phyloP scores from a whole-genome alignment of 2,113 vertebrate species.

The Uria aalge region DNA sequence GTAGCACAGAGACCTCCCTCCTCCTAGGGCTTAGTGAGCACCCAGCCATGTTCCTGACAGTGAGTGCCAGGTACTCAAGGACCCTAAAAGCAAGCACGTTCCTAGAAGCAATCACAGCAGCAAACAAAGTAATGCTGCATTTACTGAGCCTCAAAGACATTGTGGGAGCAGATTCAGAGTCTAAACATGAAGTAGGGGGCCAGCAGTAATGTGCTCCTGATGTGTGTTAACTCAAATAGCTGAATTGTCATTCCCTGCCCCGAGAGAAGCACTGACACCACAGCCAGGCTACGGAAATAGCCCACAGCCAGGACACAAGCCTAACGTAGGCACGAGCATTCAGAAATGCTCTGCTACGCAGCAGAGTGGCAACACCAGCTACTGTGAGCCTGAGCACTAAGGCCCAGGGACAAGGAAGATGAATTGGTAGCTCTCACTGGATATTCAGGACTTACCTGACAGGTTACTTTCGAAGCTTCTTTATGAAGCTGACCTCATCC shows the following conservation, averaged over 20 bases:
- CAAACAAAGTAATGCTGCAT: neutral
- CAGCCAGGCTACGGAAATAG: too few species aligned
- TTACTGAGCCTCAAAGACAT: neutral
- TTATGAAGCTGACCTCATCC: constrained; percentile 93
- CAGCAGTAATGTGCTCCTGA: neutral
- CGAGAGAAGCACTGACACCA: neutral
- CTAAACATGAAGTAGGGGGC: neutral
- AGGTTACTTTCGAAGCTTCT: constrained; percentile 82
- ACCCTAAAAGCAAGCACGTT: neutral
- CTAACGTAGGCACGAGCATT: rapidly evolving
- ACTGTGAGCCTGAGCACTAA: neutral
- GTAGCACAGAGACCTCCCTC: neutral
- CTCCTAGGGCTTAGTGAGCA: neutral
- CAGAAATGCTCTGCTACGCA: neutral
- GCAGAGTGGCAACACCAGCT: neutral
- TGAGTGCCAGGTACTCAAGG: neutral
- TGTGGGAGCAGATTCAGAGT: neutral
- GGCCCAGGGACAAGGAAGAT: neutral
- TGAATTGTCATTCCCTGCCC: neutral
- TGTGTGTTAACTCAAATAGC: neutral
- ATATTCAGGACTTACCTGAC: neutral
- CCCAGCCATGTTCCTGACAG: neutral
- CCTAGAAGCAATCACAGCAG: neutral
- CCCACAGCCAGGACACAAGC: neutral
- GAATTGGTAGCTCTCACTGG: neutral